Evolutionary conservation across 2,797 vertebrate species (phyloP), one percentile per base, ranked within the genome.

Genomic region (Chanos chanos): DNA sequence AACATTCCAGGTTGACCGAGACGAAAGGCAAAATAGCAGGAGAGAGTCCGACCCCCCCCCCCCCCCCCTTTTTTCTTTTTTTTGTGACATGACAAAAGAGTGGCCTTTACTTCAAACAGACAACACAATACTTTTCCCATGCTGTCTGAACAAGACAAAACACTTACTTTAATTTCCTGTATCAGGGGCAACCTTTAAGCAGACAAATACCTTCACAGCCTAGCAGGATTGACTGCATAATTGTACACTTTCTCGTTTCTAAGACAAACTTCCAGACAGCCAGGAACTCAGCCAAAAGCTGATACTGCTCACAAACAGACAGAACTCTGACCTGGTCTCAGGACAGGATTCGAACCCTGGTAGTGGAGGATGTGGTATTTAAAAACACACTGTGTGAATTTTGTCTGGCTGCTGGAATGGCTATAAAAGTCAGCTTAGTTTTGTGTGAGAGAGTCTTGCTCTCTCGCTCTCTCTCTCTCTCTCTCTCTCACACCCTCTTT

Each of bases 131-230:
- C 27, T 25, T 43, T 33, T 43, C 40, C 40, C 19, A 25, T 30
- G 27, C 45, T 16, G 19, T 71, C 45, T 47, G 28, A 13, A 65
- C 25, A 48, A 51, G 48, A 52, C 31, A 28, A 55, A 45, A 13
- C 3, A 19, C 27, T 19, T 1, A 5, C 9, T 30, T 60, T 64
- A 40, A 72, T 64, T 55, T 66, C 53, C 62, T 66, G 64, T 56
- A 58, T 40, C 49, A 24, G 37, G 56, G 43, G 21, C n/a, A 50
- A 62, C 43, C 57, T 65, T 67, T 53, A 24, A 25, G 47, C 55
- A 45, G 43, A 40, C 36, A 22, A 56, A 64, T 58, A 27, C 24
- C 47, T 18, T 27, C 25, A 34, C 12, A 5, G 44, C 18, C 41
- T 27, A 56, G 61, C 21, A 12, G n/a, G 18, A 61, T n/a, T 2